These are phyloP conservation scores for Chymomyza procnemis DNA, from an alignment of 2,888 invertebrate species.

Conservation along the genomic window DNA sequence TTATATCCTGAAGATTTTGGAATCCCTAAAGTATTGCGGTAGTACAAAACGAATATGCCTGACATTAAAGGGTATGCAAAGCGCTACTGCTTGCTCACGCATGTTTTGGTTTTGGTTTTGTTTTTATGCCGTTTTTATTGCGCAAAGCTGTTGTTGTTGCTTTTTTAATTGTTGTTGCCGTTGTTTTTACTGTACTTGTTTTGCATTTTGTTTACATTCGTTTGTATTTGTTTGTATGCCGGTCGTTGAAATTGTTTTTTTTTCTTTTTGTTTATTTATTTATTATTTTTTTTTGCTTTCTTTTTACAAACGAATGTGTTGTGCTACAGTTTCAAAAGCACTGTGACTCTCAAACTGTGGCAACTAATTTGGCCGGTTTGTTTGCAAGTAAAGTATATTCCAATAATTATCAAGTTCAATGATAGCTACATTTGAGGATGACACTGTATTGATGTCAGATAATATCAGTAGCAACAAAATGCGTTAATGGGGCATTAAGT, in stretches of 20 bases:
- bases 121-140: constrained; percentile 17
- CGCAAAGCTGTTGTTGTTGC: constrained; percentile 32
- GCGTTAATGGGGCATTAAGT: too few relatives aligned
- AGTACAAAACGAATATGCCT: neutral
- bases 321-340: constrained; percentile 18
- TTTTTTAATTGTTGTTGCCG: constrained; percentile 4
- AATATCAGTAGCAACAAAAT: too few relatives aligned
- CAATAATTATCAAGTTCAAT: neutral
- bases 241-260: constrained; percentile 50
- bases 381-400: neutral
- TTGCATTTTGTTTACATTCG: neutral
- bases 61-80: neutral
- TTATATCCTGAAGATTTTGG: too few relatives aligned
- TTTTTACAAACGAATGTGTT: constrained; percentile 7
- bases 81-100: neutral
- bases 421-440: neutral
- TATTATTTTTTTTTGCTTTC: neutral
- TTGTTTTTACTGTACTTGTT: neutral
- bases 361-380: constrained; percentile 28
- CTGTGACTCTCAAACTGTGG: constrained; percentile 17
- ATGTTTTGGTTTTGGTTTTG: constrained; percentile 9
- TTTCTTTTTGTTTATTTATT: too few relatives aligned
- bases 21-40: too few relatives aligned
- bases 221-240: constrained; percentile 38
- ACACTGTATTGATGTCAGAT: too few relatives aligned